phyloP scores from a whole-genome alignment of 2,113 vertebrate genomes.

The Hypanus sabinus region DNA sequence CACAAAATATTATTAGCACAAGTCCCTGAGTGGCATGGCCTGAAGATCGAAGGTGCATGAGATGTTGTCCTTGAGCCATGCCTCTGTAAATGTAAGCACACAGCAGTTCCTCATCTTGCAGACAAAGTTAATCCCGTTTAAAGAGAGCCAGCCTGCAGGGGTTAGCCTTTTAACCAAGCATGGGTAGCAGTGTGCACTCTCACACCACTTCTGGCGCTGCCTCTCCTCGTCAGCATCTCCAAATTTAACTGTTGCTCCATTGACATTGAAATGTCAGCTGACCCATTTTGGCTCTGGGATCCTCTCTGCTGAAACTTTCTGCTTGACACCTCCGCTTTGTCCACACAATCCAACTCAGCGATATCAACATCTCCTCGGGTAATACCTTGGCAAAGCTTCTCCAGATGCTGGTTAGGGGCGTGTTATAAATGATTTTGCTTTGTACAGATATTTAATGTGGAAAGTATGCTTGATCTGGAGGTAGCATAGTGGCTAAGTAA shows the following conservation, averaged over 20 bases:
- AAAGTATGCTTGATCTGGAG: too few species aligned
- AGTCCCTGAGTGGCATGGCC: too few species aligned
- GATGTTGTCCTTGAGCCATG: too few species aligned
- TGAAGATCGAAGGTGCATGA: too few species aligned
- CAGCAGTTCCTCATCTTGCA: too few species aligned
- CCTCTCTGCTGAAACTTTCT: not conserved
- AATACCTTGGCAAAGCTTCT: not conserved
- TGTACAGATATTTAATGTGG: not conserved
- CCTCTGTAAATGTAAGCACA: too few species aligned
- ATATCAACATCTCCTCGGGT: not conserved
- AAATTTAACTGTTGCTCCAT: not conserved
- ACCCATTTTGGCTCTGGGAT: not conserved
- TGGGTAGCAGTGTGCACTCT: too few species aligned
- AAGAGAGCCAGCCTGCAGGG: too few species aligned
- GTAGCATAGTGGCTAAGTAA: not conserved
- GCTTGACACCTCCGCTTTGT: not conserved
- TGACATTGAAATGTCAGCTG: not conserved
- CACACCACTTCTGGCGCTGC: too few species aligned
- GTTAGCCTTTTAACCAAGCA: too few species aligned
- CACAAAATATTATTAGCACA: too few species aligned
- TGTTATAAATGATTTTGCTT: not conserved
- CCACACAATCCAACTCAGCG: not conserved
- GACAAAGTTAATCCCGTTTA: too few species aligned
- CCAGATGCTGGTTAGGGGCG: not conserved
- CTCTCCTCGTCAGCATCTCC: not conserved